These are phyloP conservation scores for Leptatherina wallacei DNA, from an alignment of 2,797 vertebrate genomes.

Conservation along the genomic window DNA sequence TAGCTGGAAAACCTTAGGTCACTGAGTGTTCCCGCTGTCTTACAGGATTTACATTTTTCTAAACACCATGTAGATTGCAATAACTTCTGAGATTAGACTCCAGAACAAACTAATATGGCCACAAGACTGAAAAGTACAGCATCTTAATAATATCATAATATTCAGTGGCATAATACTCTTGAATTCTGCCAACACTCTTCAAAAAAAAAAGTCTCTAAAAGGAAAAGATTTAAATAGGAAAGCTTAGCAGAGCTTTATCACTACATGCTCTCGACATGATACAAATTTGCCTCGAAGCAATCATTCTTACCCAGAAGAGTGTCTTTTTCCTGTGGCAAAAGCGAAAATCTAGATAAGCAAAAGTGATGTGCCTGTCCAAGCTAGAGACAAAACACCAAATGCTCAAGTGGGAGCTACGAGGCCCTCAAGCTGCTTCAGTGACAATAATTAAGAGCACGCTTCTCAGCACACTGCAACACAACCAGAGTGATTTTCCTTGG, in stretches of 20 bases:
- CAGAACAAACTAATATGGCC: conserved; percentile 41
- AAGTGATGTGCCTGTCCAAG: conserved; percentile 43
- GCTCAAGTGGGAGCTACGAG: conserved; percentile 44
- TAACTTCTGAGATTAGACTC: conserved; percentile 39
- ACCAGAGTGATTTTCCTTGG: conserved; percentile 52
- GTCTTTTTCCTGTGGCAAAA: conserved; percentile 13
- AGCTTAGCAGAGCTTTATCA: neutral
- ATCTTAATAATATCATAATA: neutral
- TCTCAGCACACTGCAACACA: conserved; percentile 43
- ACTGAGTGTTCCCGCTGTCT: conserved; percentile 31
- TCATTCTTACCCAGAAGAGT: conserved; percentile 21
- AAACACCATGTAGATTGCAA: conserved; percentile 23
- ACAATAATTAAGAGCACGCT: conserved; percentile 57
- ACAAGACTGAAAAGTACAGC: conserved; percentile 11
- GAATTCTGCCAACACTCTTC: conserved; percentile 1
- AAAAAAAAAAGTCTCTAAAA: neutral
- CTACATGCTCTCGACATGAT: conserved; percentile 27
- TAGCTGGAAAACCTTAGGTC: conserved; percentile 38
- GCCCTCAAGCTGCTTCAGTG: conserved; percentile 54
- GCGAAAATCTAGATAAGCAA: conserved; percentile 28
- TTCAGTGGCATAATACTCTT: neutral
- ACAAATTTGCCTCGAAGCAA: conserved; percentile 44
- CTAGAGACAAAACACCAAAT: conserved; percentile 39
- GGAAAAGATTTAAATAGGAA: neutral
- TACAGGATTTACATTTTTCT: conserved; percentile 43